Percentiles rank a stretch among this genome's conserved stretches.
phyloP scores from a whole-genome alignment of 2,888 invertebrate species.

The Cactoblastis cactorum region DNA sequence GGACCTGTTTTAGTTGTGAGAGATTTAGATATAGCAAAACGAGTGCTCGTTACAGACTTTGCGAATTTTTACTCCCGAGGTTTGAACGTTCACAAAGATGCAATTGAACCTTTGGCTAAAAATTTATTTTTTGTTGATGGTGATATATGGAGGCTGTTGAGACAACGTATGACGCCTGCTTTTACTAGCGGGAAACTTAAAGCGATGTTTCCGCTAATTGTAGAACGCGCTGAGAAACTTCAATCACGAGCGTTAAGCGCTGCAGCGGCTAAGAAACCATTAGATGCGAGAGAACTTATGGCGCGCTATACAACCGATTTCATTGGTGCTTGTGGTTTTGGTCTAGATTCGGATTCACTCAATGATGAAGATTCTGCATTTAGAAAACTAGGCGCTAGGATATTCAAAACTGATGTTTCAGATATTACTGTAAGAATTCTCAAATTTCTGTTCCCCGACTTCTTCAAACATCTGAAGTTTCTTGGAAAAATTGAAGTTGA shows the following conservation, averaged over 20 bases:
- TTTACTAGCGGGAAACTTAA: constrained; percentile 53
- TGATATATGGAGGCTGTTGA: constrained; percentile 49
- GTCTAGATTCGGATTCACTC: constrained; percentile 48
- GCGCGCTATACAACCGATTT: constrained; percentile 54
- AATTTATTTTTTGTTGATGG: constrained; percentile 55
- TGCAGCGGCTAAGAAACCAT: constrained; percentile 26
- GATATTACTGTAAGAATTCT: background rate
- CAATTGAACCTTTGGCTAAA: constrained; percentile 43
- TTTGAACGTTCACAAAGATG: constrained; percentile 32
- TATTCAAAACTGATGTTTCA: constrained; percentile 28
- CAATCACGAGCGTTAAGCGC: constrained; percentile 34
- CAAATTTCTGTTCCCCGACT: constrained; percentile 4
- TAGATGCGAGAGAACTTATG: constrained; percentile 52
- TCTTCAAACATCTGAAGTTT: background rate
- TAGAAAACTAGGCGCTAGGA: constrained; percentile 40
- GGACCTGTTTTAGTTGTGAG: constrained; percentile 39
- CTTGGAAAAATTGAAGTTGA: constrained; percentile 4
- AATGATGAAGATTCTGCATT: constrained; percentile 47
- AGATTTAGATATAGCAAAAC: constrained; percentile 44
- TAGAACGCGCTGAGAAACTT: constrained; percentile 45
- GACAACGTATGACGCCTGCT: constrained; percentile 54
- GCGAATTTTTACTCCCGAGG: constrained; percentile 41
- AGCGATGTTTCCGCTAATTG: constrained; percentile 55
- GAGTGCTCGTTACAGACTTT: constrained; percentile 41
- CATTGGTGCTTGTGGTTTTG: constrained; percentile 54